A percentile compares a stretch with the other conserved stretches of the same genome.
Evolutionary conservation across 2,888 invertebrate species (phyloP).

Genomic region (Tortrix viridana): DNA sequence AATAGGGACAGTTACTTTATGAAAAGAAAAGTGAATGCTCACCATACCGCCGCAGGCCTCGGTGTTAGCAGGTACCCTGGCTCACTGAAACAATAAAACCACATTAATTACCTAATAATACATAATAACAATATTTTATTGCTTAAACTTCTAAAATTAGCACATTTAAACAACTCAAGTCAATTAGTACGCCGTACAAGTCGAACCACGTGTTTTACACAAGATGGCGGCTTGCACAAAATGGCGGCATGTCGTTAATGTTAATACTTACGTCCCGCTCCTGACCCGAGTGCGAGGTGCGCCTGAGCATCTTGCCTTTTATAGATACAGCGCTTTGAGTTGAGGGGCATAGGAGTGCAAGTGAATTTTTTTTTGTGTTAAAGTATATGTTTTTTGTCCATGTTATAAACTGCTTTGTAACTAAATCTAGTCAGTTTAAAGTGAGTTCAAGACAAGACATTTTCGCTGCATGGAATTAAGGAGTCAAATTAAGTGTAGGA

Average conservation of each 20-base stretch:
- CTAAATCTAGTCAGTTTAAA: too few species aligned
- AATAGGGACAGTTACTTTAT: not conserved
- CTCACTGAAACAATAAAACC: constrained; percentile 59
- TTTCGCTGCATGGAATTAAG: too few species aligned
- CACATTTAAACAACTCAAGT: constrained; percentile 5
- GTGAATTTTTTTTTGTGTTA: constrained; percentile 8
- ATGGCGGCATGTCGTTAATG: constrained; percentile 21
- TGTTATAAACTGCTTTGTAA: too few species aligned
- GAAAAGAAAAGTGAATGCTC: constrained; percentile 44
- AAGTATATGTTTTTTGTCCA: too few species aligned
- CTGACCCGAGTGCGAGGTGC: constrained; percentile 57
- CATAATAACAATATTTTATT: constrained; percentile 2
- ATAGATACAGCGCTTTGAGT: constrained; percentile 44
- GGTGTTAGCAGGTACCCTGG: constrained; percentile 63
- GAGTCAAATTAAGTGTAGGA: too few species aligned
- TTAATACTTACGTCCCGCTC: constrained; percentile 63
- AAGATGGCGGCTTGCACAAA: constrained; percentile 42
- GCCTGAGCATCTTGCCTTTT: constrained; percentile 49
- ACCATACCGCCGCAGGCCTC: constrained; percentile 62
- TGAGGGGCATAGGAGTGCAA: constrained; percentile 4
- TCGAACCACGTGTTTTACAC: constrained; percentile 13
- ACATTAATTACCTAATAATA: not conserved
- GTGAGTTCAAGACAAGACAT: too few species aligned
- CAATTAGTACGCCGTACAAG: not conserved
- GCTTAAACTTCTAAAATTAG: not conserved